Conservation (phyloP, 1,140 invertebrate genomes). For the Apolygus lucorum region DNA sequence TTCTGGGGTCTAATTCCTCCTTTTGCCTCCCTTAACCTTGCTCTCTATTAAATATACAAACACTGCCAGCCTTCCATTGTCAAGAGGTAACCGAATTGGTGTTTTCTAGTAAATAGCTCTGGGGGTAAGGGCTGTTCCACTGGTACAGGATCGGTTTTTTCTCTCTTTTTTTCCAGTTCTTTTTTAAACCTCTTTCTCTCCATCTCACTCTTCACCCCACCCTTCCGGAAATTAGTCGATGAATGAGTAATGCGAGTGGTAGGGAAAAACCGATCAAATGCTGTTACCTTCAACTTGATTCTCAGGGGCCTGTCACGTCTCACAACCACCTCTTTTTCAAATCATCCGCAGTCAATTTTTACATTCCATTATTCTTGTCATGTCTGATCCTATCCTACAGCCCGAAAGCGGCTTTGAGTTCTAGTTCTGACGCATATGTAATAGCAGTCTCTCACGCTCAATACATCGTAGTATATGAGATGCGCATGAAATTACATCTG, state of each 20-base stretch:
- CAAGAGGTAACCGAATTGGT: constrained; percentile 19
- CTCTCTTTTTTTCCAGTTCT: neutral
- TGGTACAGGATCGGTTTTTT: neutral
- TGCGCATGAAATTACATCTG: neutral
- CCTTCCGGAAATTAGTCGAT: constrained; percentile 18
- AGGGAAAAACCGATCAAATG: constrained; percentile 14
- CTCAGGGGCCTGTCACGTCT: neutral
- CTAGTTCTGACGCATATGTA: neutral
- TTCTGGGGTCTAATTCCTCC: constrained; percentile 7
- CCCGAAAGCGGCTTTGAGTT: neutral
- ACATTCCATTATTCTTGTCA: neutral
- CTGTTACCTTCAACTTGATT: constrained; percentile 4
- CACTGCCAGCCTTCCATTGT: neutral
- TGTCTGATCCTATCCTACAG: neutral
- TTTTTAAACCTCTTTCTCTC: neutral
- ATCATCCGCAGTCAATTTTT: neutral
- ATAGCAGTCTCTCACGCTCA: neutral
- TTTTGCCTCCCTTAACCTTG: neutral
- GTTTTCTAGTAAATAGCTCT: constrained; percentile 15
- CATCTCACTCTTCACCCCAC: neutral
- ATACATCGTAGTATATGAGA: too few species aligned
- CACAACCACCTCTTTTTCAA: neutral
- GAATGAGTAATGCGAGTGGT: constrained; percentile 6
- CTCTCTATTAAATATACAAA: constrained; percentile 2
- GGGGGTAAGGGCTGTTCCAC: neutral